A percentile compares a stretch with the other conserved stretches of the same genome.
These are phyloP conservation scores for Sarcophilus harrisii DNA, from an alignment of 2,797 vertebrate species.

Conservation along the genomic window DNA sequence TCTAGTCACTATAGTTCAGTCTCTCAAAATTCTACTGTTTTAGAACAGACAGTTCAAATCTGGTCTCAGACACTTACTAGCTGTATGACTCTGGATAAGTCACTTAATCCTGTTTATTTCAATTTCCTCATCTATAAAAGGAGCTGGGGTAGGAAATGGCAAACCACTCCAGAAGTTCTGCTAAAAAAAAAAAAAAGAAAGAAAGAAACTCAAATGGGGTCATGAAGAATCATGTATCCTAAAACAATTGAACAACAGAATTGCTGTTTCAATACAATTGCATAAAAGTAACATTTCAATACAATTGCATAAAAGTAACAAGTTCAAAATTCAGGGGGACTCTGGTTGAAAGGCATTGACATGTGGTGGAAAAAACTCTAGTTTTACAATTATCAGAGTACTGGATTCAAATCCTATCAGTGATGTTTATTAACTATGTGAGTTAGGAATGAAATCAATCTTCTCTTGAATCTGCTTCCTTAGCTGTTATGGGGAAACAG, in stretches of 20 bases:
- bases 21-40: background rate
- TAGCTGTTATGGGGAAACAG: background rate
- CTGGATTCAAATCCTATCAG: background rate
- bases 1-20: background rate
- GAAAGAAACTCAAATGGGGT: background rate
- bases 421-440: too few species aligned
- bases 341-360: background rate
- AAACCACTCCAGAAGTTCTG: background rate
- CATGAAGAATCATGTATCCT: background rate
- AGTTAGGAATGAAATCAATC: background rate
- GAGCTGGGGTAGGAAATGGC: background rate
- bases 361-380: background rate
- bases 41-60: background rate
- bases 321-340: background rate
- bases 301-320: background rate
- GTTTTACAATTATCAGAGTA: background rate
- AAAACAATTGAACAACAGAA: background rate
- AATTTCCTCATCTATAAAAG: background rate
- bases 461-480: background rate
- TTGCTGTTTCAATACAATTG: background rate
- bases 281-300: background rate
- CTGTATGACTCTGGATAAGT: background rate
- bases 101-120: background rate
- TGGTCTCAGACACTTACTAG: background rate
- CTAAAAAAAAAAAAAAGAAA: background rate